Conservation (phyloP, 37 sponge, comb jelly and placozoan species). For the Theonella swinhoei region DNA sequence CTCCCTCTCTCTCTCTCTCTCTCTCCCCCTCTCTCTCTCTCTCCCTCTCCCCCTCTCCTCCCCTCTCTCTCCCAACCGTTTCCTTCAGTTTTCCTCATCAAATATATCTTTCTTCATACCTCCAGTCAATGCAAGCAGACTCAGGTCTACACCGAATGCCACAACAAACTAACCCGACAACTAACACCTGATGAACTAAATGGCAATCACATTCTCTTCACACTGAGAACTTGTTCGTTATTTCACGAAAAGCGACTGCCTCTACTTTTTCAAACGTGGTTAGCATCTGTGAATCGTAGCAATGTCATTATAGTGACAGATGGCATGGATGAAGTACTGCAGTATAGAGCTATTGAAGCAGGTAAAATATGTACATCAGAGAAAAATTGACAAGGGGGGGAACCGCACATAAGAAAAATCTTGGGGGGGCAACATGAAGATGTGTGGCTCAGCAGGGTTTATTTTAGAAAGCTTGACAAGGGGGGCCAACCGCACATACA, state of each 20-base stretch:
- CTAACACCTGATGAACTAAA: slow-evolving; percentile 24
- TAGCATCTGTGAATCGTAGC: neutral
- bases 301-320: slow-evolving; percentile 5
- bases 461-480: too few species aligned
- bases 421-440: too few species aligned
- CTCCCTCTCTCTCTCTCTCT: too few species aligned
- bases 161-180: neutral
- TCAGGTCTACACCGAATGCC: neutral
- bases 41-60: too few species aligned
- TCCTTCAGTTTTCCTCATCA: too few species aligned
- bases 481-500: too few species aligned
- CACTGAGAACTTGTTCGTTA: neutral
- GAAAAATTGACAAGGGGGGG: neutral
- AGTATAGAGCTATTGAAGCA: neutral
- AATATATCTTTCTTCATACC: too few species aligned
- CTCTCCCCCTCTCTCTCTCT: too few species aligned
- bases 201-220: slow-evolving; percentile 14
- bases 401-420: too few species aligned
- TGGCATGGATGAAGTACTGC: neutral
- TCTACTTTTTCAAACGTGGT: neutral
- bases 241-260: slow-evolving; percentile 3
- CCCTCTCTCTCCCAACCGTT: too few species aligned
- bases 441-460: too few species aligned
- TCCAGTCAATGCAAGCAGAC: too few species aligned
- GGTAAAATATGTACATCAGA: neutral